Percentiles rank a stretch among this genome's conserved stretches.
Conservation (phyloP, 2,888 invertebrate genomes). For the Dromius quadrimaculatus region DNA sequence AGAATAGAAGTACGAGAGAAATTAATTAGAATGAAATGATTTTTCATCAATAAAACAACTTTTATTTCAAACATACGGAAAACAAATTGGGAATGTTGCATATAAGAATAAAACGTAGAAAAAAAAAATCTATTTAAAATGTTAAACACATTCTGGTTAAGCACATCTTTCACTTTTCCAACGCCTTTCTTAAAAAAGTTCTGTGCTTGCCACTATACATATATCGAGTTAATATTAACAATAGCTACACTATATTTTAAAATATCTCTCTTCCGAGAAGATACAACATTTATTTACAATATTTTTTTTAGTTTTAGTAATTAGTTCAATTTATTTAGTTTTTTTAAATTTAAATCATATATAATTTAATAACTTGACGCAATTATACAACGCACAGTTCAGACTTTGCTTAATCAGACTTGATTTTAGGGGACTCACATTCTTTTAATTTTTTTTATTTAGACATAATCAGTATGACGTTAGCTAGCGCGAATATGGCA, state of each 20-base stretch:
- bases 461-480: constrained; percentile 32
- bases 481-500: constrained; percentile 48
- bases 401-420: constrained; percentile 66
- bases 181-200: constrained; percentile 12
- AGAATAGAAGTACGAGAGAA: background rate
- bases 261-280: constrained; percentile 38
- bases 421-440: constrained; percentile 55
- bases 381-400: constrained; percentile 57
- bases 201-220: constrained; percentile 43
- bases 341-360: constrained; percentile 45
- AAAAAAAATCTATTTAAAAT: constrained; percentile 44
- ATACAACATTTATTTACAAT: constrained; percentile 49
- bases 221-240: constrained; percentile 47
- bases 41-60: constrained; percentile 27
- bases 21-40: constrained; percentile 4
- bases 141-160: constrained; percentile 45
- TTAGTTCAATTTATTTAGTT: constrained; percentile 43
- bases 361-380: constrained; percentile 49
- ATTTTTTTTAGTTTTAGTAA: constrained; percentile 42
- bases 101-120: constrained; percentile 42
- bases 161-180: constrained; percentile 37
- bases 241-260: constrained; percentile 50
- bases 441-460: constrained; percentile 23
- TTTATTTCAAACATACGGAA: constrained; percentile 30
- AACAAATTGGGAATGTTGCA: constrained; percentile 48